These are phyloP conservation scores for Ceratotherium simum DNA, from an alignment of 2,113 vertebrate genomes.

Conservation along the genomic window DNA sequence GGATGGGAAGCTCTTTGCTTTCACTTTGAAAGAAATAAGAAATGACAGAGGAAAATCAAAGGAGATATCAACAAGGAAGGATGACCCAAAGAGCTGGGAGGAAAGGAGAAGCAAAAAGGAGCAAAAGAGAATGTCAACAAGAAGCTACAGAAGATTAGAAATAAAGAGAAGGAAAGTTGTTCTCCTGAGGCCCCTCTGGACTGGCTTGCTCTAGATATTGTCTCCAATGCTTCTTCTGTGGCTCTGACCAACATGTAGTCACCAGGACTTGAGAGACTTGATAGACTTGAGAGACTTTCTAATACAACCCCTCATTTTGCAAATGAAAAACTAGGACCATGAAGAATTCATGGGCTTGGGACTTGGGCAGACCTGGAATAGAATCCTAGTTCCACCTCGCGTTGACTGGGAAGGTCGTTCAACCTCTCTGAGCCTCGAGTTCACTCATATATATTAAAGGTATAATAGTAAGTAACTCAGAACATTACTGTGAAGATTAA, in stretches of 20 bases:
- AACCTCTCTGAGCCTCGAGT: not conserved
- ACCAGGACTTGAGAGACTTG: too few species aligned
- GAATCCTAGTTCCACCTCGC: not conserved
- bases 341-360: not conserved
- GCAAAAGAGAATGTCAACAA: not conserved
- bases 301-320: too few species aligned
- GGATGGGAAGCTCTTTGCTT: not conserved
- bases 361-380: not conserved
- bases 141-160: not conserved
- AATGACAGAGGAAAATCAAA: not conserved
- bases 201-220: not conserved
- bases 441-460: not conserved
- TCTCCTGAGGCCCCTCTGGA: too few species aligned
- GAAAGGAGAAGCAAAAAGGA: not conserved
- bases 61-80: too few species aligned
- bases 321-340: too few species aligned
- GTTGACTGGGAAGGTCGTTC: not conserved
- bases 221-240: not conserved
- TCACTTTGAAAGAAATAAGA: not conserved
- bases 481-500: not conserved
- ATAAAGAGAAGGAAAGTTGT: not conserved
- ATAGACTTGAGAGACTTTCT: not conserved
- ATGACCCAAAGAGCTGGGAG: too few species aligned
- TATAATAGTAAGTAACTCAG: not conserved
- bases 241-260: not conserved